Evolutionary conservation across 2,888 invertebrate genomes (phyloP).

Genomic region (Julus scanicus): DNA sequence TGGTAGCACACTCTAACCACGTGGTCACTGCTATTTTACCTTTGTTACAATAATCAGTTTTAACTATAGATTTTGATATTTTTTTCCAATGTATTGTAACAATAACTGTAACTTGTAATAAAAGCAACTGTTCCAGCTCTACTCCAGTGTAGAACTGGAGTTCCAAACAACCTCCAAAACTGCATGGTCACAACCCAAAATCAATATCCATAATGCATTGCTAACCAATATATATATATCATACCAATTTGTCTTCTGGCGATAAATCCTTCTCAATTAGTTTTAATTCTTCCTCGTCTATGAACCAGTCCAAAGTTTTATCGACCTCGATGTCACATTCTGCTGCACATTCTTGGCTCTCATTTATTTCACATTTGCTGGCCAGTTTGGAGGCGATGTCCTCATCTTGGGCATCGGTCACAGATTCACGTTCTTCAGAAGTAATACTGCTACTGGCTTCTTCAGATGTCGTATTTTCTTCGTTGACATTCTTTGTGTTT

Average conservation of each 20-base stretch:
- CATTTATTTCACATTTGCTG: neutral
- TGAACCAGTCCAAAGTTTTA: slow-evolving; percentile 40
- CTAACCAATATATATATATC: neutral
- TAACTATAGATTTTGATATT: too few relatives aligned
- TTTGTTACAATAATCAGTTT: too few relatives aligned
- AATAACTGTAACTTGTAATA: too few relatives aligned
- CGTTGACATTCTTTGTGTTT: neutral
- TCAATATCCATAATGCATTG: neutral
- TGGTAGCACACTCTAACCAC: too few relatives aligned
- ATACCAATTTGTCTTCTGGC: slow-evolving; percentile 51
- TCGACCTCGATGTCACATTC: neutral
- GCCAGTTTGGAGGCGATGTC: neutral
- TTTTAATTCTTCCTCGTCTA: slow-evolving; percentile 54
- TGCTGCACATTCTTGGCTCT: neutral
- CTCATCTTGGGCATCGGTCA: neutral
- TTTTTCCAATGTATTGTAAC: too few relatives aligned
- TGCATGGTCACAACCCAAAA: too few relatives aligned
- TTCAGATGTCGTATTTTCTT: neutral
- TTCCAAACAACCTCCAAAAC: too few relatives aligned
- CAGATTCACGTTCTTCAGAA: neutral
- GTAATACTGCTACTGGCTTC: neutral
- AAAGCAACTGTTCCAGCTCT: too few relatives aligned
- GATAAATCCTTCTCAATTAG: slow-evolving; percentile 44
- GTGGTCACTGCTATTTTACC: too few relatives aligned
- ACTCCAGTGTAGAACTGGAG: too few relatives aligned